Evolutionary conservation across 2,888 invertebrate genomes (phyloP), one percentile per base, ranked within the genome.

Genomic region (Aradus depressus): DNA sequence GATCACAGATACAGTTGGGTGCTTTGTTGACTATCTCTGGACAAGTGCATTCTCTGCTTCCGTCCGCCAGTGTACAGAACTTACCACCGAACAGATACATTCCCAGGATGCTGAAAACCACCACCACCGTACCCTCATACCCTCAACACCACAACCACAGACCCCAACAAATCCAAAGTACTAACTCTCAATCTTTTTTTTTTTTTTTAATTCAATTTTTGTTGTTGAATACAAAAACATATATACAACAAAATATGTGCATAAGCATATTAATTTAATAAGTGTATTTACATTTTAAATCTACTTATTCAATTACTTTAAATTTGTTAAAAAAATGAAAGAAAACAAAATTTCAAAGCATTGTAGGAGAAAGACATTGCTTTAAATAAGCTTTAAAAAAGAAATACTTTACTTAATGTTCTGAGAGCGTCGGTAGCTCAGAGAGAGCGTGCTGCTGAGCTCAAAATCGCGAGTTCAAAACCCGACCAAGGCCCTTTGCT

Each of bases 21-120:
- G 85, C 84, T 71, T 83, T 82, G 70, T 84, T 83, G 70, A 85
- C 77, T 74, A 88, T 87, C 78, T 89, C 88, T 68, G 81, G 80
- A 78, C 93, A 95, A 72, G 84, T 84, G 76, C 96, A 96, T 75
- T 87, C 86, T 70, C 84, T 71, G 63, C 72, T 80, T 70, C 84
- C 84, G 75, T 90, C 88, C 75, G 81, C 79, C 80, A 82, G 87
- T 82, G 89, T 90, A 88, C 93, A 93, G 89, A 95, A 93, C 85
- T 92, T 92, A 85, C 93, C 92, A 76, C 93, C 93, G 80, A 95
- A 95, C 76, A 95, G 86, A 81, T 91, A 91, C 92, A 93, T 95
- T 77, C 95, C 95, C 80, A 95, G 87, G 76, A 92, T 90, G 84
- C 95, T 95, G 86, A 74, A 62, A 62, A 53, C 51, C 51, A 47